phyloP scores from a whole-genome alignment of 2,888 invertebrate species.

The Nephrocerus scutellatus region DNA sequence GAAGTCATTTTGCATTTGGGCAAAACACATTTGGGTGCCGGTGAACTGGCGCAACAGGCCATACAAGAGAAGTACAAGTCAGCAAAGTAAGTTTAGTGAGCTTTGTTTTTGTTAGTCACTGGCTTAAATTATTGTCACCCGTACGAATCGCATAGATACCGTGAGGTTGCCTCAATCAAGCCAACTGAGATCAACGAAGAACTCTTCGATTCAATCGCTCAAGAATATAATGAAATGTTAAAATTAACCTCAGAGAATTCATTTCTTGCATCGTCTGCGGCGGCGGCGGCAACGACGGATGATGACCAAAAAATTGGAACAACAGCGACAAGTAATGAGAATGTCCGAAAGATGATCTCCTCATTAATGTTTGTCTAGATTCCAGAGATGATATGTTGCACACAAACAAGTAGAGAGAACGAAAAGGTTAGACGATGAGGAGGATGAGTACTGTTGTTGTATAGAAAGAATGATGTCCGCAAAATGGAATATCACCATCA shows the following conservation, averaged over 20 bases:
- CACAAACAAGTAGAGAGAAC: neutral
- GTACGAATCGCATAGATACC: conserved; percentile 28
- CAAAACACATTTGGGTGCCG: conserved; percentile 62
- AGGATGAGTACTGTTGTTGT: neutral
- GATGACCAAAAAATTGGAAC: conserved; percentile 9
- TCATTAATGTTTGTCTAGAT: conserved; percentile 28
- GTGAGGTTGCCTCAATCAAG: conserved; percentile 37
- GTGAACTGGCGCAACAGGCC: conserved; percentile 67
- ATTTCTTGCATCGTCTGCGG: conserved; percentile 16
- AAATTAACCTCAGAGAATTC: conserved; percentile 19
- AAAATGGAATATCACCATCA: neutral
- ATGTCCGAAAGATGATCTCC: conserved; percentile 31
- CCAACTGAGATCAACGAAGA: conserved; percentile 33
- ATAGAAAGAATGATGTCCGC: neutral
- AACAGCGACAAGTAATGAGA: conserved; percentile 26
- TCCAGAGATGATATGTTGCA: neutral
- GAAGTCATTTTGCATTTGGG: conserved; percentile 62
- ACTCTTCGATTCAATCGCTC: conserved; percentile 30
- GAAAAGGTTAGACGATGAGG: neutral
- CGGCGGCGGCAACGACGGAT: conserved; percentile 18
- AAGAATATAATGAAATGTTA: conserved; percentile 27
- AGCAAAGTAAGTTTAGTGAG: conserved; percentile 54
- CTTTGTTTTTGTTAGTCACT: neutral
- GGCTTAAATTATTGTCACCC: neutral
- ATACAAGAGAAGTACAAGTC: conserved; percentile 83